A percentile compares a stretch with the other conserved stretches of the same genome.
Conservation (phyloP, 2,888 invertebrate species). For the Crocallis elinguaria region DNA sequence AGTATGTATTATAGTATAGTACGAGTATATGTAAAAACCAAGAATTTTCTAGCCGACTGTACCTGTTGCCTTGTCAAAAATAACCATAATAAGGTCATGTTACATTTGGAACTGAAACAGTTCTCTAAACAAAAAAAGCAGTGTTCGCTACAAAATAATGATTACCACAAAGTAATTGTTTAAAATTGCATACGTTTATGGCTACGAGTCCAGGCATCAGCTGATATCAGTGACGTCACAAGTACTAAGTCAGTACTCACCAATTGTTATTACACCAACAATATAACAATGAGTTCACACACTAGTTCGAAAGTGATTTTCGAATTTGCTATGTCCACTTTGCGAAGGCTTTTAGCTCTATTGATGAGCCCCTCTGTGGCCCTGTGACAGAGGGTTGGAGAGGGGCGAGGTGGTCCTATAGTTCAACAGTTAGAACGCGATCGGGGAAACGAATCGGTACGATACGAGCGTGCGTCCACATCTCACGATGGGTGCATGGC, state of each 20-base stretch:
- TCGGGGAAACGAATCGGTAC: conserved; percentile 29
- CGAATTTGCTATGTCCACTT: conserved; percentile 12
- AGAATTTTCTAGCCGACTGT: background rate
- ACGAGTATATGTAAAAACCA: no score
- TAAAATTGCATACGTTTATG: background rate
- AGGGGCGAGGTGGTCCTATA: conserved; percentile 35
- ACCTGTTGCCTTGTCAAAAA: conserved; percentile 21
- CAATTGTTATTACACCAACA: conserved; percentile 23
- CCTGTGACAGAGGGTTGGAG: conserved; percentile 21
- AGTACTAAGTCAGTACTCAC: conserved; percentile 29
- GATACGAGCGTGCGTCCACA: conserved; percentile 53
- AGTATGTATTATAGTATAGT: no score
- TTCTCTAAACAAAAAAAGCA: conserved; percentile 11
- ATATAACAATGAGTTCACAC: conserved; percentile 17
- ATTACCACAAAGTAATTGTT: background rate
- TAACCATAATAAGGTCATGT: conserved; percentile 13
- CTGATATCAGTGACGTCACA: conserved; percentile 32
- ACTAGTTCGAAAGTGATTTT: conserved; percentile 16
- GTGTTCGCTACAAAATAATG: conserved; percentile 1
- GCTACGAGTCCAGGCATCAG: conserved; percentile 24
- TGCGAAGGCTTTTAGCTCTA: conserved; percentile 27
- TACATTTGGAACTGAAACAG: conserved; percentile 4
- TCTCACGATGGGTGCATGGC: conserved; percentile 56
- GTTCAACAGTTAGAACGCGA: conserved; percentile 40
- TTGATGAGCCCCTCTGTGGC: conserved; percentile 35